A percentile compares a stretch with the other conserved stretches of the same genome.
phyloP scores from a whole-genome alignment of 2,888 invertebrate genomes.

The Brachyptera risi region DNA sequence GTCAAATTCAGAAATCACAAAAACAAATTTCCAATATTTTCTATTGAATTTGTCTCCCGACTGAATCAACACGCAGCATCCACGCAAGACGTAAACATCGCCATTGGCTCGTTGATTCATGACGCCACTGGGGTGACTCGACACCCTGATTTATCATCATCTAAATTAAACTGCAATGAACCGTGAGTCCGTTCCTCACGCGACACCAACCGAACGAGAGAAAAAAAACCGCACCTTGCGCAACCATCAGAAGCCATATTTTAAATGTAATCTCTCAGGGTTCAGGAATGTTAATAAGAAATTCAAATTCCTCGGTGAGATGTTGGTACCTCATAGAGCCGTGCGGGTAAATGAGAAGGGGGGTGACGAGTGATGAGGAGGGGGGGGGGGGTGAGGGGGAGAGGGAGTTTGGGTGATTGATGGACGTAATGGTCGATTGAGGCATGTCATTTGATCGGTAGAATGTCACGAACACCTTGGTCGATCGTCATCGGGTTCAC shows the following conservation, averaged over 20 bases:
- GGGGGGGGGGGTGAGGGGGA: not conserved
- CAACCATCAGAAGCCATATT: no score
- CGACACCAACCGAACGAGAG: not conserved
- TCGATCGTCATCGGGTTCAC: not conserved
- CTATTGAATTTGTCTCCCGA: no score
- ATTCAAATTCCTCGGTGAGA: conserved; percentile 2
- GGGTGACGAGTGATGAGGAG: not conserved
- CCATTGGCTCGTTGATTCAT: no score
- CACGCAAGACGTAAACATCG: no score
- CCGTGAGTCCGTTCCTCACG: not conserved
- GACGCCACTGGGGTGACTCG: no score
- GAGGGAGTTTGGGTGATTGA: conserved; percentile 19
- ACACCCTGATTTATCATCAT: no score
- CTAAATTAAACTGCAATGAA: not conserved
- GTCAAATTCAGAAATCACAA: no score
- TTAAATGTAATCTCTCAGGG: not conserved
- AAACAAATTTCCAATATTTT: no score
- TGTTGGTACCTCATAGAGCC: not conserved
- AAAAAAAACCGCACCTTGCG: not conserved
- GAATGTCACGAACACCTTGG: not conserved
- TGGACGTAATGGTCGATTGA: conserved; percentile 23
- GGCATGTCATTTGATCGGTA: conserved; percentile 24
- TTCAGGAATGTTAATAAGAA: conserved; percentile 1
- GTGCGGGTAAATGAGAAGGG: not conserved
- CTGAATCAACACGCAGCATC: no score